Base-by-base conservation (phyloP, 2,888 invertebrate genomes). In the Glaucopsyche alexis region DNA sequence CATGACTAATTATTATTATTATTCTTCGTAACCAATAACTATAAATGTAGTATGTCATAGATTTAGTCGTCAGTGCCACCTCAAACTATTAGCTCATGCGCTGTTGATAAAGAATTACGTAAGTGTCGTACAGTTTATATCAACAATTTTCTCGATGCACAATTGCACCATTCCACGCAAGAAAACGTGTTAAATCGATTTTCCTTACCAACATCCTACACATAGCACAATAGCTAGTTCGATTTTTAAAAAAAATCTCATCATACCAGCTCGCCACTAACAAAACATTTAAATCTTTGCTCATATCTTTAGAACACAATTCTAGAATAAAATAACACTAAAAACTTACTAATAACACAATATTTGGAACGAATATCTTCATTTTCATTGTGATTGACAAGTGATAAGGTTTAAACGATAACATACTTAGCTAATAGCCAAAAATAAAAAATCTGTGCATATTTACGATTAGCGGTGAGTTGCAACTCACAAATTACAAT, bases 161-260 rank as follows among this genome's bases (percentile, higher is more conserved):
- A 65, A 29, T 77, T 77, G 74, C 77, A 75, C 74, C 76, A 76
- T 74, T 74, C 75, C 74, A 75, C 70, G 76, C 76, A 75, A 77
- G 76, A 65, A 72, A 72, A 72, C 66, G 19, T 55, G 66, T 19
- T 67, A 40, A 70, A 79, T 78, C 76, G 77, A 78, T 79, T 79
- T 79, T 73, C 78, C 75, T 73, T 14, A 76, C 75, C 60, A 55
- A 40, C 74, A 73, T 71, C 75, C 75, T 73, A 72, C 71, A 71
- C 70, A 50, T 50, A 60, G 55, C 29, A 71, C 72, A 69, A 74
- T 76, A 75, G 67, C n/a, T 19, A 52, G 50, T 16, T 40, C 7
- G 45, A 11, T 14, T 66, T 45, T 29, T 47, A 69, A 69, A 49
- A 69, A 7, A 47, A 49, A 16, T 42, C 40, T 42, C 7, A 8